These are phyloP conservation scores for Electrona antarctica DNA, from an alignment of 2,113 vertebrate species.

Conservation along the genomic window DNA sequence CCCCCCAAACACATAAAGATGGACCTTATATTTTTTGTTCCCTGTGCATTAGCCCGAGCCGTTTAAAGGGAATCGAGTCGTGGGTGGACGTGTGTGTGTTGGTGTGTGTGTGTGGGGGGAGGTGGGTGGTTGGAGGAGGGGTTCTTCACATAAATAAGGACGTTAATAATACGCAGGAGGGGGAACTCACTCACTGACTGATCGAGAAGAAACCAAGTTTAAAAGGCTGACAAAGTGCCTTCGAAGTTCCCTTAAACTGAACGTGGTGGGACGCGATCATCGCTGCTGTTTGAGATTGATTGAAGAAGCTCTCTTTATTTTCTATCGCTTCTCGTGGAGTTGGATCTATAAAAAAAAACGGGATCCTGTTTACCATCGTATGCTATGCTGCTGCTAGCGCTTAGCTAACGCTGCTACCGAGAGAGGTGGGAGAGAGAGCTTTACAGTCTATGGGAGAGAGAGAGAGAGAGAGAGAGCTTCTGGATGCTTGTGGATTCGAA, in stretches of 20 bases:
- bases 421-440: not conserved
- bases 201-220: slow-evolving; percentile 51
- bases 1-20: not conserved
- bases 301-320: too few species aligned
- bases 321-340: too few species aligned
- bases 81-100: slow-evolving; percentile 63
- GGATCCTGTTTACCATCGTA: slow-evolving; percentile 16
- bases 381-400: slow-evolving; percentile 15
- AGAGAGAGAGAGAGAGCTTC: not conserved
- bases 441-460: too few species aligned
- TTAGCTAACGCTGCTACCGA: slow-evolving; percentile 50
- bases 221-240: slow-evolving; percentile 52
- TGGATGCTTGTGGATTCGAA: slow-evolving; percentile 20
- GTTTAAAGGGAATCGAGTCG: slow-evolving; percentile 66
- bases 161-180: slow-evolving; percentile 49
- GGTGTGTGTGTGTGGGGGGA: slow-evolving; percentile 49
- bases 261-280: too few species aligned
- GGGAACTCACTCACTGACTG: not conserved
- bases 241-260: slow-evolving; percentile 62
- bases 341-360: too few species aligned
- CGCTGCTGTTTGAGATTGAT: too few species aligned
- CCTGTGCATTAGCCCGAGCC: slow-evolving; percentile 6
- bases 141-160: slow-evolving; percentile 61
- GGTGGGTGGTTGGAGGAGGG: slow-evolving; percentile 52
- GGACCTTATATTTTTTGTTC: slow-evolving; percentile 3